phyloP scores from a whole-genome alignment of 2,113 vertebrate genomes.

The Eolophus roseicapilla region DNA sequence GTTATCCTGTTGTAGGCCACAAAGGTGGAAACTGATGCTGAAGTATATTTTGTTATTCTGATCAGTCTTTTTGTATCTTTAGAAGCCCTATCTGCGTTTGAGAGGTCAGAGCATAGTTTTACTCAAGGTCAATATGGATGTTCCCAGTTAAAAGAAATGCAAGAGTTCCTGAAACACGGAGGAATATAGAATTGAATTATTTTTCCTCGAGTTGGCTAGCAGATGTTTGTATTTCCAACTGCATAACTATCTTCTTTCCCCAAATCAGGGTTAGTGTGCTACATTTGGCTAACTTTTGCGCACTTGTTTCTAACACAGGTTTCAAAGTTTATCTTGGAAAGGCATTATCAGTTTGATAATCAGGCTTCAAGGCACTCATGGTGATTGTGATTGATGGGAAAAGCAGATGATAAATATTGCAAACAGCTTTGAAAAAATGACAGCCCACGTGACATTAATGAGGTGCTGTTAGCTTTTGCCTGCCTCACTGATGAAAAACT shows the following conservation, averaged over 20 bases:
- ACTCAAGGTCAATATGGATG: not conserved
- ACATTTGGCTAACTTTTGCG: not conserved
- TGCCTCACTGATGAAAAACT: not conserved
- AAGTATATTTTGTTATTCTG: constrained; percentile 32
- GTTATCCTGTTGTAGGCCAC: constrained; percentile 33
- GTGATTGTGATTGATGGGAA: not conserved
- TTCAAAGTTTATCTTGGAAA: not conserved
- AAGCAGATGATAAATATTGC: not conserved
- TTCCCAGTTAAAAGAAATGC: not conserved
- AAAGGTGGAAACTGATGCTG: constrained; percentile 14
- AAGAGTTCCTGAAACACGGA: not conserved
- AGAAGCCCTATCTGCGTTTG: not conserved
- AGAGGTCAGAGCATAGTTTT: not conserved
- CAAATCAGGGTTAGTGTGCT: not conserved
- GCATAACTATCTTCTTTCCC: not conserved
- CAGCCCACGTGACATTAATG: not conserved
- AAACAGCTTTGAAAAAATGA: not conserved
- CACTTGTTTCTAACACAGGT: not conserved
- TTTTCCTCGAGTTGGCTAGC: not conserved
- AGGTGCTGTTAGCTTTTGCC: not conserved
- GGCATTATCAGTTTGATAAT: not conserved
- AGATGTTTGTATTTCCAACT: not conserved
- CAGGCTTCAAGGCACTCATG: not conserved
- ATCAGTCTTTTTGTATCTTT: constrained; percentile 12
- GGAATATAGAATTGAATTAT: not conserved